Evolutionary conservation across 2,888 invertebrate genomes (phyloP).

Genomic region (Abscondita cerata): DNA sequence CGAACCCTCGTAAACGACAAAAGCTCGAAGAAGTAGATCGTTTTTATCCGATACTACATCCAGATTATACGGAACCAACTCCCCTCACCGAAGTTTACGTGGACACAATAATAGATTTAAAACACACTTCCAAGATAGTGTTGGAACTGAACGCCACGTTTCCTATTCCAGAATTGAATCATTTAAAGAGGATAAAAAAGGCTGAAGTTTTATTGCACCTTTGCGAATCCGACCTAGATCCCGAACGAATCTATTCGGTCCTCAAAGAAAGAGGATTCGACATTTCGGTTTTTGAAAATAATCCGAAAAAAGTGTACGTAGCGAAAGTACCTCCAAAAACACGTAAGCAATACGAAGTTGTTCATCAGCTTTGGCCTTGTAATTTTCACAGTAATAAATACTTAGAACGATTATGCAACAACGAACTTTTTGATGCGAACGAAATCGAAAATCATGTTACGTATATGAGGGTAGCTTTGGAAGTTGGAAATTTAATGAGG

Average conservation of each 20-base stretch:
- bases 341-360: constrained; percentile 69
- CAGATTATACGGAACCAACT: constrained; percentile 62
- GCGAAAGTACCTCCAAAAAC: constrained; percentile 69
- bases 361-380: constrained; percentile 76
- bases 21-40: constrained; percentile 20
- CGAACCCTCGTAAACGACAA: constrained; percentile 29
- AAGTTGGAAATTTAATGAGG: constrained; percentile 57
- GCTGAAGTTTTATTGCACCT: constrained; percentile 66
- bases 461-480: constrained; percentile 67
- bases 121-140: constrained; percentile 69
- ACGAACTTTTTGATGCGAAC: constrained; percentile 64
- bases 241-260: constrained; percentile 45
- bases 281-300: constrained; percentile 60
- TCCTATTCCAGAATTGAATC: constrained; percentile 68
- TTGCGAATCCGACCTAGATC: constrained; percentile 42
- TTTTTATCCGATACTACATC: constrained; percentile 62
- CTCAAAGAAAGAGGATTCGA: constrained; percentile 62
- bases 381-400: constrained; percentile 84
- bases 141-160: constrained; percentile 63
- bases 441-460: constrained; percentile 65
- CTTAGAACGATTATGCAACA: constrained; percentile 71
- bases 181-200: constrained; percentile 76
- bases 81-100: constrained; percentile 66
- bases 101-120: constrained; percentile 67
- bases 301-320: constrained; percentile 64